Percentiles rank a stretch among this genome's conserved stretches.
phyloP scores from a whole-genome alignment of 2,113 vertebrate genomes.

The Recurvirostra avosetta region DNA sequence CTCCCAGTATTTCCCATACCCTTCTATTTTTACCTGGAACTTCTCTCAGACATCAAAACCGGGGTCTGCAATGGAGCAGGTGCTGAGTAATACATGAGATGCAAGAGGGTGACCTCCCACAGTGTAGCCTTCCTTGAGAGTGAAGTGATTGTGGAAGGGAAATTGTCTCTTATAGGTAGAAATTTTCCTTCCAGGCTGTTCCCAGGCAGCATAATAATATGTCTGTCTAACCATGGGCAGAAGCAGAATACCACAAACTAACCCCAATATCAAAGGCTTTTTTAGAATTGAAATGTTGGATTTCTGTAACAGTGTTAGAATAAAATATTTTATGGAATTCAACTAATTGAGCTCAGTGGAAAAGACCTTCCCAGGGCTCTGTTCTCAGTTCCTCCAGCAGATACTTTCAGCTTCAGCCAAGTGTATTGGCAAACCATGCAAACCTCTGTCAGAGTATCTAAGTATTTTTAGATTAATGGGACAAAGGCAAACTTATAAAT shows the following conservation, averaged over 20 bases:
- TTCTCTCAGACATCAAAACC: neutral
- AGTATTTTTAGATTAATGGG: slow-evolving; percentile 30
- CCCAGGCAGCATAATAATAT: neutral
- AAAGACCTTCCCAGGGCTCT: neutral
- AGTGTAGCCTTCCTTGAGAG: neutral
- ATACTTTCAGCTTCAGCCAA: neutral
- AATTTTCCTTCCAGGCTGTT: neutral
- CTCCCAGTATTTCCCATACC: neutral
- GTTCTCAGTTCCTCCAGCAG: neutral
- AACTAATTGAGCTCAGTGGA: neutral
- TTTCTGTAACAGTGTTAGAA: neutral
- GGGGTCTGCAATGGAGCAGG: neutral
- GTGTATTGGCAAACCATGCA: neutral
- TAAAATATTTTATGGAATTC: neutral
- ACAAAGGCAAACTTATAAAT: slow-evolving; percentile 35
- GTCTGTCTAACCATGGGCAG: neutral
- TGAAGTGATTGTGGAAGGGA: neutral
- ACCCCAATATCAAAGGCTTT: neutral
- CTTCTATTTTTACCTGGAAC: neutral
- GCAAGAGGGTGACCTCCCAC: neutral
- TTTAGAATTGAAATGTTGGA: neutral
- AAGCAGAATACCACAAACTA: neutral
- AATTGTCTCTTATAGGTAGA: neutral
- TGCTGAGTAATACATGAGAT: neutral
- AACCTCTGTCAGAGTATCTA: neutral